Conservation (phyloP, 1,140 invertebrate species). For the Apis cerana region DNA sequence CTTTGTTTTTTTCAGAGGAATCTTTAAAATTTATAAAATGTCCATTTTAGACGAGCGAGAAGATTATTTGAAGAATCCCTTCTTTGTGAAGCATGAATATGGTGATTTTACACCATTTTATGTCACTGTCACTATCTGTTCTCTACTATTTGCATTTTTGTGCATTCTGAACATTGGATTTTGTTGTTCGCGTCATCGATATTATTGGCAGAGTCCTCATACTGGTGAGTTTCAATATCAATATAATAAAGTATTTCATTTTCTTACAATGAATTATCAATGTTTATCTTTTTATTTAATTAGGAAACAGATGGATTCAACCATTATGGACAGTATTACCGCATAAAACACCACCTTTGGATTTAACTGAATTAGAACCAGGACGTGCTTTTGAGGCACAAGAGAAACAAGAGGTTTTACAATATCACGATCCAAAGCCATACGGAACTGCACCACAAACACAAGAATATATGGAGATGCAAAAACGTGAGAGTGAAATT, state of each 20-base stretch:
- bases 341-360: constrained; percentile 90
- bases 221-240: constrained; percentile 83
- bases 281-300: constrained; percentile 53
- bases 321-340: constrained; percentile 91
- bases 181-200: constrained; percentile 88
- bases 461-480: constrained; percentile 87
- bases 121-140: constrained; percentile 88
- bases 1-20: constrained; percentile 77
- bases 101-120: constrained; percentile 89
- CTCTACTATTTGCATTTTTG: constrained; percentile 85
- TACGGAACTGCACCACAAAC: constrained; percentile 65
- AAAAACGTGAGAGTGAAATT: constrained; percentile 91
- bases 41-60: constrained; percentile 84
- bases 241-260: neutral
- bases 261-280: neutral
- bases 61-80: constrained; percentile 86
- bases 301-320: constrained; percentile 91
- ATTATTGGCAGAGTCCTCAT: constrained; percentile 91
- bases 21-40: constrained; percentile 81
- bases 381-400: constrained; percentile 67
- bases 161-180: constrained; percentile 89
- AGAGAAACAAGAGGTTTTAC: constrained; percentile 61
- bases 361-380: constrained; percentile 87
- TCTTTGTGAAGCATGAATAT: constrained; percentile 84
- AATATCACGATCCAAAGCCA: constrained; percentile 72